Percentiles rank a stretch among this genome's conserved stretches.
These are phyloP conservation scores for Sardinella longiceps DNA, from an alignment of 2,797 vertebrate species.

Conservation along the genomic window DNA sequence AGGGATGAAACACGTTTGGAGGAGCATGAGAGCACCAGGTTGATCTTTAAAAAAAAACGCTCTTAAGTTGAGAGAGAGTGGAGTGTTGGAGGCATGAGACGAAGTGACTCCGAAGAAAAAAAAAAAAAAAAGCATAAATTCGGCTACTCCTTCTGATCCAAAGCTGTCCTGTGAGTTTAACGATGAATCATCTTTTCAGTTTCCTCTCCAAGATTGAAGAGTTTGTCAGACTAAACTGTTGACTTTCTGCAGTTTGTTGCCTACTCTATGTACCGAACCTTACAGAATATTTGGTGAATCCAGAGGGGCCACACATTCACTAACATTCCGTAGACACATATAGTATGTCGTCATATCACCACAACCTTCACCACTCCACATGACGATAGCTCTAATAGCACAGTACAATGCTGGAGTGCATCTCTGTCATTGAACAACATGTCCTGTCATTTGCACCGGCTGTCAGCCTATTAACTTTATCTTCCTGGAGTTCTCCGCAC, in stretches of 20 bases:
- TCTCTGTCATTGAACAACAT: background rate
- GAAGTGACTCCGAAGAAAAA: conserved; percentile 1
- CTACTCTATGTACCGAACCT: background rate
- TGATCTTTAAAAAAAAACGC: conserved; percentile 62
- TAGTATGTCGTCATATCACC: too few relatives aligned
- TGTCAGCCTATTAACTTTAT: conserved; percentile 1
- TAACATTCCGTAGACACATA: background rate
- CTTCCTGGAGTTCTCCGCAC: background rate
- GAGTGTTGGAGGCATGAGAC: background rate
- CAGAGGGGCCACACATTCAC: background rate
- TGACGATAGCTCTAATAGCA: background rate
- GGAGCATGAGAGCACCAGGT: conserved; percentile 57
- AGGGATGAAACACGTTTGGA: conserved; percentile 66
- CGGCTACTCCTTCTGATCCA: conserved; percentile 29
- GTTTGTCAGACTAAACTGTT: background rate
- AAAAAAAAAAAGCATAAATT: conserved; percentile 45
- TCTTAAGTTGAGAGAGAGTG: conserved; percentile 15
- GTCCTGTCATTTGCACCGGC: background rate
- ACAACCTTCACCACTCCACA: background rate
- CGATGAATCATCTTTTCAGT: conserved; percentile 12
- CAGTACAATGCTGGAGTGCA: background rate
- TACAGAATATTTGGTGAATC: background rate
- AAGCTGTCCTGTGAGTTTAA: conserved; percentile 27
- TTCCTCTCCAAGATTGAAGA: conserved; percentile 4
- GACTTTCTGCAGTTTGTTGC: background rate